A percentile compares a stretch with the other conserved stretches of the same genome.
These are phyloP conservation scores for Opisthocomus hoazin DNA, from an alignment of 2,113 vertebrate species.

Conservation along the genomic window DNA sequence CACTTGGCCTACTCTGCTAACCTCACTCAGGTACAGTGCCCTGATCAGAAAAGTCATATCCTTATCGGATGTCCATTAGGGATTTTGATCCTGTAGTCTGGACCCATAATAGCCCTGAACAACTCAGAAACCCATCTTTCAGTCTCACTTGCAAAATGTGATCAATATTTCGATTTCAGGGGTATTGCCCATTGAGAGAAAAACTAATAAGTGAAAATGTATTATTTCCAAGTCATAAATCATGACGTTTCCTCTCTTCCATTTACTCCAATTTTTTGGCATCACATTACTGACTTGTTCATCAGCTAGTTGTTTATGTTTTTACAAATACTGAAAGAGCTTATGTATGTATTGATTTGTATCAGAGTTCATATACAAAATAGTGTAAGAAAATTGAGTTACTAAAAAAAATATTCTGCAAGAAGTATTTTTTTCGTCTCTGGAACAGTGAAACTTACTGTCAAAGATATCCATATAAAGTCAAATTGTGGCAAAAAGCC, in stretches of 20 bases:
- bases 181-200: background rate
- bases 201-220: background rate
- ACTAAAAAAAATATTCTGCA: background rate
- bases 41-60: background rate
- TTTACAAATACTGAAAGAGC: background rate
- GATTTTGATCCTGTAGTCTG: background rate
- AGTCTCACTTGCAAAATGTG: background rate
- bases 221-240: background rate
- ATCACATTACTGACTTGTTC: background rate
- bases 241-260: background rate
- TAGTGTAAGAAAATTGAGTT: background rate
- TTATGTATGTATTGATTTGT: background rate
- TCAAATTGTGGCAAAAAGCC: background rate
- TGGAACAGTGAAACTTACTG: background rate
- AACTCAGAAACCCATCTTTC: background rate
- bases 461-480: background rate
- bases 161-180: slow-evolving; percentile 1
- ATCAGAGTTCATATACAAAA: background rate
- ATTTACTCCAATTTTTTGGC: background rate
- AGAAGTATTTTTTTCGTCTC: slow-evolving; percentile 9
- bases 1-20: background rate
- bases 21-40: background rate
- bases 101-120: background rate
- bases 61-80: background rate
- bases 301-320: background rate